Percentiles rank a stretch among this genome's conserved stretches.
Conservation (phyloP, 2,888 invertebrate species). For the Chrysolina americana region DNA sequence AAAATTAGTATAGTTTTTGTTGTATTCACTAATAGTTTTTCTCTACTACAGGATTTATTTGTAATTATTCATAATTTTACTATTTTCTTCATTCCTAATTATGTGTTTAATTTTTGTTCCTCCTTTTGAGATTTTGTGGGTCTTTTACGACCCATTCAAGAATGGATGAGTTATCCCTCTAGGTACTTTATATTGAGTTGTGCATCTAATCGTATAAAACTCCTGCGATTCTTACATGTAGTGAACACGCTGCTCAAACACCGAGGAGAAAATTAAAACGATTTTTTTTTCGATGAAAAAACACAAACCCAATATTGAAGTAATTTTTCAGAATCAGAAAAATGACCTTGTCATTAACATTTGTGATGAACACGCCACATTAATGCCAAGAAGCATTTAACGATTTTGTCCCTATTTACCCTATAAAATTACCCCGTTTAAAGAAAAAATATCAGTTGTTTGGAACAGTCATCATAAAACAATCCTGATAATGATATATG, state of each 20-base stretch:
- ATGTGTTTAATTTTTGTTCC: not conserved
- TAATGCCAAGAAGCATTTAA: slow-evolving; percentile 11
- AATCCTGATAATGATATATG: too few relatives aligned
- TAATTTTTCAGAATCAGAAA: slow-evolving; percentile 13
- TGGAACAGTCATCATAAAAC: too few relatives aligned
- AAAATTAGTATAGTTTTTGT: too few relatives aligned
- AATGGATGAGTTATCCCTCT: not conserved
- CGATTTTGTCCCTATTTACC: not conserved
- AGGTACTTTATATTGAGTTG: slow-evolving; percentile 1
- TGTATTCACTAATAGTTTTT: too few relatives aligned
- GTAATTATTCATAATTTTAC: not conserved
- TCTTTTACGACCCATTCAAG: not conserved
- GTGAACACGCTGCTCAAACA: slow-evolving; percentile 13
- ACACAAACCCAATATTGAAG: slow-evolving; percentile 3
- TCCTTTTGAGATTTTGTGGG: not conserved
- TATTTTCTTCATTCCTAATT: not conserved
- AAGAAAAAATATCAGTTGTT: too few relatives aligned
- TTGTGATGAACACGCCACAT: slow-evolving; percentile 16
- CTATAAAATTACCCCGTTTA: too few relatives aligned
- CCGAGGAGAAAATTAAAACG: slow-evolving; percentile 1
- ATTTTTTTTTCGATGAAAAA: slow-evolving; percentile 7
- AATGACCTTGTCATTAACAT: not conserved
- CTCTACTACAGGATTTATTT: not conserved
- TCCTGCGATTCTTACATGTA: not conserved
- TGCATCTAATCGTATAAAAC: not conserved